Conservation (phyloP, 2,888 invertebrate genomes). For the Galeruca laticollis region DNA sequence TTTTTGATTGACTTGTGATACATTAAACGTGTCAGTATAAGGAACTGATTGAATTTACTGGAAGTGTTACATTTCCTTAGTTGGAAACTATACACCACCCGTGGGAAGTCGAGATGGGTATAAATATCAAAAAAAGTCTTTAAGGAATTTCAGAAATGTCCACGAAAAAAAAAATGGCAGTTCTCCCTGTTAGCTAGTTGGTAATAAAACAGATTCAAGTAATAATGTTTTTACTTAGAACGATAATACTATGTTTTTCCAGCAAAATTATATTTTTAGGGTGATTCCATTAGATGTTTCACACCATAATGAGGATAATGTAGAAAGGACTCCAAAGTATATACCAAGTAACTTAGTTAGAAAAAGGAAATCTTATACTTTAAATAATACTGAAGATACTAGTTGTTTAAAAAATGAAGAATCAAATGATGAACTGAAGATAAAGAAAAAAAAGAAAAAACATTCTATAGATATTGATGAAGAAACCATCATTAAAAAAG, state of each 20-base stretch:
- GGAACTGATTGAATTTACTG: no score
- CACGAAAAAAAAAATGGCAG: no score
- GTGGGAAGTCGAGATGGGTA: no score
- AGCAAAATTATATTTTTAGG: slow-evolving; percentile 20
- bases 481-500: slow-evolving; percentile 5
- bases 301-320: slow-evolving; percentile 13
- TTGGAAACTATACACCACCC: no score
- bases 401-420: not conserved
- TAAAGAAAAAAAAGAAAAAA: slow-evolving; percentile 31
- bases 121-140: no score
- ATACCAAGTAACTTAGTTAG: not conserved
- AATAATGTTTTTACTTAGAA: not conserved
- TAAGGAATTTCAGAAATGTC: no score
- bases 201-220: not conserved
- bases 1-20: no score
- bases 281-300: slow-evolving; percentile 12
- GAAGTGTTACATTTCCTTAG: no score
- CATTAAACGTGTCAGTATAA: no score
- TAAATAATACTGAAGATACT: not conserved
- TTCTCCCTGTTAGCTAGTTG: no score
- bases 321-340: slow-evolving; percentile 1
- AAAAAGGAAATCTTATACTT: not conserved
- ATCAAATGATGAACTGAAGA: not conserved
- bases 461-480: not conserved
- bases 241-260: no score